A percentile compares a stretch with the other conserved stretches of the same genome.
phyloP scores from a whole-genome alignment of 2,797 vertebrate genomes.

The Carapus acus region DNA sequence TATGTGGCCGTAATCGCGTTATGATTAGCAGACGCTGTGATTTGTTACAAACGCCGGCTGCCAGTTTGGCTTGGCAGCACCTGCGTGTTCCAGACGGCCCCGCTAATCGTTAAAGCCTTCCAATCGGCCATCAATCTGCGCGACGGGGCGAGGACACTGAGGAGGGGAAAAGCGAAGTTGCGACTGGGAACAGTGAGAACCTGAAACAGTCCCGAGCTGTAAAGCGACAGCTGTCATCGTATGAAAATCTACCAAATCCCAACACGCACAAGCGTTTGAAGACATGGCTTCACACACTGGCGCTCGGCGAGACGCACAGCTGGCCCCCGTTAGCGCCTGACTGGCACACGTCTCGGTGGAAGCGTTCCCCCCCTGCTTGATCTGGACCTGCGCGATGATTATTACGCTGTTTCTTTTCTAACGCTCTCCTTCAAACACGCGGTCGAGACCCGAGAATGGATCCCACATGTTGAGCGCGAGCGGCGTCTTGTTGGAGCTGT shows the following conservation, averaged over 20 bases:
- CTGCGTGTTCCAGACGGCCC: constrained; percentile 2
- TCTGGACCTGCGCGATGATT: background rate
- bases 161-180: background rate
- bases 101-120: constrained; percentile 2
- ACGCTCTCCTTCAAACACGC: background rate
- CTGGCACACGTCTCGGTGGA: background rate
- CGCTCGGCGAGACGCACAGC: background rate
- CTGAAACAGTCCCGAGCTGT: too few relatives aligned
- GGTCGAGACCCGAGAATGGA: background rate
- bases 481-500: background rate
- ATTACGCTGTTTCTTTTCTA: background rate
- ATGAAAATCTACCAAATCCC: constrained; percentile 19
- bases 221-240: too few relatives aligned
- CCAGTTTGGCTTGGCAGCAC: constrained; percentile 3
- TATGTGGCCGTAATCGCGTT: background rate
- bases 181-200: background rate
- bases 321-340: background rate
- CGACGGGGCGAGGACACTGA: background rate
- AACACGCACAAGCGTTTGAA: background rate
- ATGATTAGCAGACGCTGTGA: background rate
- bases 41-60: background rate
- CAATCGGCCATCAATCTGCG: background rate
- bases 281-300: background rate
- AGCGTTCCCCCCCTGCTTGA: background rate
- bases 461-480: constrained; percentile 1